Evolutionary conservation across 2,797 vertebrate genomes (phyloP).

Genomic region (Kryptolebias ocellatus): DNA sequence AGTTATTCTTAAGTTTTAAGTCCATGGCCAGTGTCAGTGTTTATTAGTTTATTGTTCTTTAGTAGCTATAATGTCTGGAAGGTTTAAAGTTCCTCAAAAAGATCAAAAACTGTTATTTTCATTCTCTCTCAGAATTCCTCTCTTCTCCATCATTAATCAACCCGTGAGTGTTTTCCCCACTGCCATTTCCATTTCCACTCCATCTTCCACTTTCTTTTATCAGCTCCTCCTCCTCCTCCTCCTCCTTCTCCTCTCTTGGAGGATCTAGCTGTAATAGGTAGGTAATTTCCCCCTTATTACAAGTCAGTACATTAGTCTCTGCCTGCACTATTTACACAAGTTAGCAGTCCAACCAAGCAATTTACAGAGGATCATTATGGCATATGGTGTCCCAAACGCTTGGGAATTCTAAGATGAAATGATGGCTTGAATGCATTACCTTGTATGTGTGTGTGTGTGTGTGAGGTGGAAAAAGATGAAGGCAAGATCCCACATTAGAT

Average conservation of each 20-base stretch:
- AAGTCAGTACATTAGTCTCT: slow-evolving; percentile 69
- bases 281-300: slow-evolving; percentile 67
- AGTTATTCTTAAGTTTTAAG: too few species aligned
- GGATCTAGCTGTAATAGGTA: slow-evolving; percentile 55
- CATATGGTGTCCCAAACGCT: slow-evolving; percentile 82
- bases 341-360: slow-evolving; percentile 87
- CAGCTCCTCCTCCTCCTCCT: background rate
- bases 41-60: too few species aligned
- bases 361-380: slow-evolving; percentile 90
- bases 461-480: slow-evolving; percentile 59
- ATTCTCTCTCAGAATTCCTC: slow-evolving; percentile 37
- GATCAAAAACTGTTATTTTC: too few species aligned
- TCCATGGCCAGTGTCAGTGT: too few species aligned
- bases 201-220: slow-evolving; percentile 24
- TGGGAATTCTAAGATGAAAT: slow-evolving; percentile 82
- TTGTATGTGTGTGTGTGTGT: slow-evolving; percentile 23
- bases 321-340: slow-evolving; percentile 89
- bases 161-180: background rate
- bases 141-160: slow-evolving; percentile 72
- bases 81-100: too few species aligned
- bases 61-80: too few species aligned
- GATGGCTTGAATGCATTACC: slow-evolving; percentile 86
- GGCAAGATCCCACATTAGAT: slow-evolving; percentile 65
- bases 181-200: background rate
- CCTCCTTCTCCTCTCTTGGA: slow-evolving; percentile 22